Evolutionary conservation across 2,888 invertebrate genomes (phyloP), one percentile per base, ranked within the genome.

Genomic region (Eurytoma adleriae): DNA sequence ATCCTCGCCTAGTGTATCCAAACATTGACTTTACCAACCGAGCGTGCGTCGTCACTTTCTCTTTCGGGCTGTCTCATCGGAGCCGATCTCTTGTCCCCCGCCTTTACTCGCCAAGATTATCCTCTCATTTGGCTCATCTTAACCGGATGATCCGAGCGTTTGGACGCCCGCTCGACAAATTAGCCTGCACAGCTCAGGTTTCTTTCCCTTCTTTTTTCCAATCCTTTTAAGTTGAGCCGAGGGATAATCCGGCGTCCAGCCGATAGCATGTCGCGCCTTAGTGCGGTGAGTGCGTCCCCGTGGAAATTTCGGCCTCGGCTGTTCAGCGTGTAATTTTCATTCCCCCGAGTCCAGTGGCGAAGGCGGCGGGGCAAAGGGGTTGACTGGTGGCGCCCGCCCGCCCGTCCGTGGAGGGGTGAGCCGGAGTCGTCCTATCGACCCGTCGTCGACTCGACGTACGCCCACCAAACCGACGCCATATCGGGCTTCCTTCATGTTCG

Each of bases 341-440:
- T 84, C 80, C 83, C 81, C 81, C 24, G 84, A 64, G 84, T 80
- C 40, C 62, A 50, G 61, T n/a, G 80, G 80, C 30, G 62, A 73
- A 77, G 52, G 69, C n/a, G 30, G n/a, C 16, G 54, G 76, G 52
- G 62, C 56, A 20, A 56, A 57, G 48, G 70, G 50, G 68, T 40
- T 40, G 40, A 40, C 40, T 40, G 40, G 40, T 13, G 18, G 54
- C 75, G 54, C 10, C n/a, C 78, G 74, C 57, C 70, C 57, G 62
- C 74, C 61, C 54, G 77, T 54, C 10, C 73, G 40, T n/a, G 67
- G 70, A 77, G 40, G 77, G 56, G 82, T 72, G 78, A 80, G 82
- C 69, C 73, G 79, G 82, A 80, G 68, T 40, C 71, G 78, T 70
- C 79, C 84, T 90, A 90, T 90, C 88, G 90, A 90, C 87, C 90